Evolutionary conservation across 2,888 invertebrate species (phyloP), one percentile per base, ranked within the genome.

Genomic region (Drosophila macrospina): DNA sequence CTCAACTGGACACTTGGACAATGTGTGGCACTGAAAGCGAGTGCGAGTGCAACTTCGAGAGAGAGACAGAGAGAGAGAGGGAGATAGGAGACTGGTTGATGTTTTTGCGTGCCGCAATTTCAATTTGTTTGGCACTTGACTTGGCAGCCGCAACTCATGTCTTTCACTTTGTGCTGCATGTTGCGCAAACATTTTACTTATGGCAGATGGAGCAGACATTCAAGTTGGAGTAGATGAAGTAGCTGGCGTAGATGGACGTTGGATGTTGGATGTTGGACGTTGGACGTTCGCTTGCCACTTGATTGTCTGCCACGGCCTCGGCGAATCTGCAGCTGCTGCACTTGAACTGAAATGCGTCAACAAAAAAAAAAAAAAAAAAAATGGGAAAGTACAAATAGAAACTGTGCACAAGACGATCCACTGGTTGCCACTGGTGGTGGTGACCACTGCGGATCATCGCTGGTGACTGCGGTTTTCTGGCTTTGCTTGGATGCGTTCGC

Each of bases 331-430:
- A 71, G 80, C 66, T 86, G 83, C 83, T 86, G 83, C 83, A 86
- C 83, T 83, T 83, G 83, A 83, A 88, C 88, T 84, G 72, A 88
- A 88, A 83, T 88, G 85, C 83, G 84, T 82, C 86, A 81, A 66
- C 57, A 51, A 85, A 20, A n/a, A n/a, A n/a, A n/a, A n/a, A n/a
- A n/a, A n/a, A n/a, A n/a, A n/a, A n/a, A n/a, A n/a, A n/a, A 88
- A 87, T 89, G 89, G 82, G 85, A 85, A 85, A 85, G 85, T 85
- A 82, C 85, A 85, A 85, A 85, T 89, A 85, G 89, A 85, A 85
- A 85, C 84, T 76, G 66, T 63, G 77, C 68, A 78, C 4, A 16
- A 15, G 4, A 28, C n/a, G n/a, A n/a, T n/a, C n/a, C n/a, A n/a
- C 28, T 28, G 8, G 28, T 28, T 2, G 7, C 8, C 6, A 28